Percentiles rank a stretch among this genome's conserved stretches.
Evolutionary conservation across 2,113 vertebrate genomes (phyloP).

Genomic region (Corynorhinus townsendii): DNA sequence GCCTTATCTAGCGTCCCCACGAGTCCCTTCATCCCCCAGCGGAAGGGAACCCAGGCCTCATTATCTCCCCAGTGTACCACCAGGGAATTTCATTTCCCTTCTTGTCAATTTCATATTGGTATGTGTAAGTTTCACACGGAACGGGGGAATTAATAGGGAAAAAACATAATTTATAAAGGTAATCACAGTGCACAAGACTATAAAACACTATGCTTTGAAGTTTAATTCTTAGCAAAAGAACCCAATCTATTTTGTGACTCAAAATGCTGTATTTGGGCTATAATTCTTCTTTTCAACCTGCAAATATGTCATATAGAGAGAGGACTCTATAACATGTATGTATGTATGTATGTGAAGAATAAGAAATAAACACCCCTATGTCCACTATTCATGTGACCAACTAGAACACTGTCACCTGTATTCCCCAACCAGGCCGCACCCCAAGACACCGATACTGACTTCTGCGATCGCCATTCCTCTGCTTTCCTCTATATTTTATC

Average conservation of each 20-base stretch:
- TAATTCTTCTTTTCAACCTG: not conserved
- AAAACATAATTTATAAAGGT: conserved; percentile 14
- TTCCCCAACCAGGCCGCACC: too few relatives aligned
- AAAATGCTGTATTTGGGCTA: not conserved
- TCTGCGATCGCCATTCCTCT: not conserved
- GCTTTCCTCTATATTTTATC: too few relatives aligned
- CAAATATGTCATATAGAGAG: not conserved
- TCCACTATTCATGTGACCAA: not conserved
- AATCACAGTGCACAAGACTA: not conserved
- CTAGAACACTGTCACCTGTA: not conserved
- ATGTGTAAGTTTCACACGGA: conserved; percentile 1
- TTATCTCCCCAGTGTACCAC: not conserved
- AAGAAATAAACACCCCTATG: not conserved
- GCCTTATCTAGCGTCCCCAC: not conserved
- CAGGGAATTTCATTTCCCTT: not conserved
- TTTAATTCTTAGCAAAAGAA: conserved; percentile 6
- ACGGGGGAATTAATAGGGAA: not conserved
- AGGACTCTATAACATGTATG: not conserved
- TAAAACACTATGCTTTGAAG: not conserved
- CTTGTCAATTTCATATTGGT: conserved; percentile 36
- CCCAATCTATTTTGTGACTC: not conserved
- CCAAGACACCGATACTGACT: not conserved
- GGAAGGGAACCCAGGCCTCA: not conserved
- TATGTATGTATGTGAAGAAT: not conserved
- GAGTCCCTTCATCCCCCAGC: not conserved